Conservation (phyloP, 1,140 invertebrate genomes). For the Heterodera schachtii region DNA sequence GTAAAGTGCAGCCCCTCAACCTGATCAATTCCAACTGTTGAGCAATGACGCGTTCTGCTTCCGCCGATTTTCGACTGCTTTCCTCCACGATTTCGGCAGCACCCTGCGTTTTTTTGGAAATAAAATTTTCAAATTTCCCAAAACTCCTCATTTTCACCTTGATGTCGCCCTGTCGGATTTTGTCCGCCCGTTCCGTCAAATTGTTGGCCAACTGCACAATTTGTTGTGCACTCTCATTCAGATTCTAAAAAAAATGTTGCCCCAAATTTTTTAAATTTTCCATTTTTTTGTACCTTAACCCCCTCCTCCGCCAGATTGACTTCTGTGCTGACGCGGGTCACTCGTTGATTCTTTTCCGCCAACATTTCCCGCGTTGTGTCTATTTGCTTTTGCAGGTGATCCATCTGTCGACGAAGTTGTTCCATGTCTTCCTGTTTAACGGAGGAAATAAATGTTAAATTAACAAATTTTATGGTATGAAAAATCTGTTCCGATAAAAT, state of each 20-base stretch:
- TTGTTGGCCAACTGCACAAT: slow-evolving; percentile 52
- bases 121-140: slow-evolving; percentile 17
- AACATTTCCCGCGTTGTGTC: slow-evolving; percentile 42
- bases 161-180: slow-evolving; percentile 59
- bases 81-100: slow-evolving; percentile 63
- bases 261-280: not conserved
- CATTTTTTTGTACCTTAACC: slow-evolving; percentile 20
- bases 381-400: slow-evolving; percentile 46
- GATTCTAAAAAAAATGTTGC: not conserved
- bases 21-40: slow-evolving; percentile 40
- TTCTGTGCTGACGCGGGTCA: slow-evolving; percentile 50
- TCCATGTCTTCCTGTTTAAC: slow-evolving; percentile 50
- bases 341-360: slow-evolving; percentile 46
- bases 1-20: slow-evolving; percentile 19
- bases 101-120: slow-evolving; percentile 38
- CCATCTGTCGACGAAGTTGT: slow-evolving; percentile 41
- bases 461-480: not conserved
- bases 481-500: slow-evolving; percentile 3
- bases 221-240: slow-evolving; percentile 49
- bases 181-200: slow-evolving; percentile 51
- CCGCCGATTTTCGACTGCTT: slow-evolving; percentile 44
- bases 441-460: slow-evolving; percentile 7
- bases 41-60: slow-evolving; percentile 42
- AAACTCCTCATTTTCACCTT: slow-evolving; percentile 34
- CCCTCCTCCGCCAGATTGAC: slow-evolving; percentile 54